These are phyloP conservation scores for Musca vetustissima DNA, from an alignment of 1,140 invertebrate species.

Conservation along the genomic window DNA sequence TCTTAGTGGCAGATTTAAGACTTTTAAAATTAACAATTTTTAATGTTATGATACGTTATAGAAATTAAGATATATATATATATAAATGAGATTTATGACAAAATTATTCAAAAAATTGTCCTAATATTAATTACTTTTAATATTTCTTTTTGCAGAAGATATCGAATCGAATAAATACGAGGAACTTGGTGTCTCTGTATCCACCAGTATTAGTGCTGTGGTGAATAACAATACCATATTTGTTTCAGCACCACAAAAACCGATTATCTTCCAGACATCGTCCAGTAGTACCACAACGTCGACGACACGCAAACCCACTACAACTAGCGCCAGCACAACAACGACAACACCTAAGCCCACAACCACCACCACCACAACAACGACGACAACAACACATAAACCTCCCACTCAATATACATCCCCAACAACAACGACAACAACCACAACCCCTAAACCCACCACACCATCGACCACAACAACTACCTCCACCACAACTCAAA, in stretches of 20 bases:
- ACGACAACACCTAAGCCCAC: slow-evolving; percentile 38
- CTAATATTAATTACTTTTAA: too few species aligned
- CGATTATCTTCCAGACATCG: not conserved
- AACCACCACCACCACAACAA: slow-evolving; percentile 30
- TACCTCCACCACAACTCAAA: slow-evolving; percentile 33
- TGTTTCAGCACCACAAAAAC: slow-evolving; percentile 19
- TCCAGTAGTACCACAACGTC: not conserved
- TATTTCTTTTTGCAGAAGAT: not conserved
- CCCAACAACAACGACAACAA: slow-evolving; percentile 26
- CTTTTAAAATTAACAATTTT: too few species aligned
- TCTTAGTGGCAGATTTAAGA: too few species aligned
- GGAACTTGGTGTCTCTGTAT: slow-evolving; percentile 47
- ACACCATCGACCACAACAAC: slow-evolving; percentile 26
- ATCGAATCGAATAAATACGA: slow-evolving; percentile 26
- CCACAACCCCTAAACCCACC: slow-evolving; percentile 29
- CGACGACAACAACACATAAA: slow-evolving; percentile 25
- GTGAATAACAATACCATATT: slow-evolving; percentile 22
- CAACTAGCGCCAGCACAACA: slow-evolving; percentile 12
- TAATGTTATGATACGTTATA: too few species aligned
- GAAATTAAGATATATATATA: too few species aligned
- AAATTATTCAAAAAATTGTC: too few species aligned
- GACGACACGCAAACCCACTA: not conserved
- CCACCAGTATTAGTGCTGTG: slow-evolving; percentile 43
- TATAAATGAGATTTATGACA: too few species aligned
- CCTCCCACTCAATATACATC: slow-evolving; percentile 1